Percentiles rank a stretch among this genome's conserved stretches.
These are phyloP conservation scores for Prostheceraeus crozeri DNA, from an alignment of 2,888 invertebrate genomes.

Conservation along the genomic window DNA sequence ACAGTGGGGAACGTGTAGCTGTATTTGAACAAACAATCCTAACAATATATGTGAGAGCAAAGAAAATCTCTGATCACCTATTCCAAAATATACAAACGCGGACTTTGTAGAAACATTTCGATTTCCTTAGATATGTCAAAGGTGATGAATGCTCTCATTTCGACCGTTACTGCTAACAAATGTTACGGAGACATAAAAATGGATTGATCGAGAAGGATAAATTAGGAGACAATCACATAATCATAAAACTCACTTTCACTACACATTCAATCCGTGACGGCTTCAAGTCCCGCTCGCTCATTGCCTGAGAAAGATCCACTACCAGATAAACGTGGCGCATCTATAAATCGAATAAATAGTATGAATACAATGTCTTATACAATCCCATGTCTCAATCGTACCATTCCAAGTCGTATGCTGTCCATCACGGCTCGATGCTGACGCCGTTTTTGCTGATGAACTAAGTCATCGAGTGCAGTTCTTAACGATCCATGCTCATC, in stretches of 20 bases:
- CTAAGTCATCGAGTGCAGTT: slow-evolving; percentile 10
- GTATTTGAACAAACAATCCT: too few relatives aligned
- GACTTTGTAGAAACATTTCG: too few relatives aligned
- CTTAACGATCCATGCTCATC: background rate
- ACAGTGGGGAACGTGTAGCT: too few relatives aligned
- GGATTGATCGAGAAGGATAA: too few relatives aligned
- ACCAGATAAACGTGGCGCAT: slow-evolving; percentile 90
- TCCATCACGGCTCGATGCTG: background rate
- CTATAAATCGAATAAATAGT: slow-evolving; percentile 50
- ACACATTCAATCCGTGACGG: slow-evolving; percentile 80
- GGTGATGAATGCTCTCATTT: too few relatives aligned
- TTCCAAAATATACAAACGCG: too few relatives aligned
- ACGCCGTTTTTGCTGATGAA: background rate
- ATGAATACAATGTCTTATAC: background rate
- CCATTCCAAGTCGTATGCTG: slow-evolving; percentile 21
- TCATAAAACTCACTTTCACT: slow-evolving; percentile 39
- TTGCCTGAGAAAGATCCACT: slow-evolving; percentile 84
- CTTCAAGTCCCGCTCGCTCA: slow-evolving; percentile 87
- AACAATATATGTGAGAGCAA: too few relatives aligned
- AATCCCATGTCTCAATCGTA: background rate
- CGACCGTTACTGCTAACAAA: too few relatives aligned
- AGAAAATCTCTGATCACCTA: too few relatives aligned
- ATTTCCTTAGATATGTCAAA: too few relatives aligned
- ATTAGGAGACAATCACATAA: too few relatives aligned
- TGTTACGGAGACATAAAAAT: too few relatives aligned